Evolutionary conservation across 2,113 vertebrate species (phyloP).

Genomic region (Nymphicus hollandicus): DNA sequence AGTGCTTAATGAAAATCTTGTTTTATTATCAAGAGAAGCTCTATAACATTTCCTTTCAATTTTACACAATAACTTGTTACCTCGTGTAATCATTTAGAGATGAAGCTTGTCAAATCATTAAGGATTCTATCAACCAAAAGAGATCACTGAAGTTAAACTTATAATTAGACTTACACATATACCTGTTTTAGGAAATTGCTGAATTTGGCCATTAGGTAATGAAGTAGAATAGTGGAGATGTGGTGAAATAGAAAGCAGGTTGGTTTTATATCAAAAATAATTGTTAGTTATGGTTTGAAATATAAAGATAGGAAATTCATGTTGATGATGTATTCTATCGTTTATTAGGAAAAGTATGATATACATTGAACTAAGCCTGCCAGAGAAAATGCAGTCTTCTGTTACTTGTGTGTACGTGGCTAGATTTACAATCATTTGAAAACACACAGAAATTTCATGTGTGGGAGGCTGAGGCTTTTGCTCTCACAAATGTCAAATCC

Average conservation of each 20-base stretch:
- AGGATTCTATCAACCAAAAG: not conserved
- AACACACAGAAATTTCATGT: not conserved
- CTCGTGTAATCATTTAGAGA: conserved; percentile 29
- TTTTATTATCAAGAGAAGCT: conserved; percentile 4
- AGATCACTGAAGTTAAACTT: not conserved
- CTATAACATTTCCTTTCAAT: not conserved
- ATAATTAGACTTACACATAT: not conserved
- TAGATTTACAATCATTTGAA: not conserved
- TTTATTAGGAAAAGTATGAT: not conserved
- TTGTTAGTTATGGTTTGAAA: not conserved
- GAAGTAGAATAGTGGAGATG: not conserved
- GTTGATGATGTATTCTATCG: not conserved
- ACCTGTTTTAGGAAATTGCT: not conserved
- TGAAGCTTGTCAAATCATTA: not conserved
- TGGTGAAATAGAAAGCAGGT: not conserved
- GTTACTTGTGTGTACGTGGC: not conserved
- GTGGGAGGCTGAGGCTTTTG: not conserved
- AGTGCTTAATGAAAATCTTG: not conserved
- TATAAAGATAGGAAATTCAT: not conserved
- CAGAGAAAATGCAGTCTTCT: not conserved
- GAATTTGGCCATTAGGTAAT: not conserved
- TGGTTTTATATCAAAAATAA: not conserved
- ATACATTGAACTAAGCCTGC: not conserved
- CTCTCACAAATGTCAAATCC: not conserved
- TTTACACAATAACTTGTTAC: conserved; percentile 2